phyloP scores from a whole-genome alignment of 2,113 vertebrate species.

The Echinops telfairi region DNA sequence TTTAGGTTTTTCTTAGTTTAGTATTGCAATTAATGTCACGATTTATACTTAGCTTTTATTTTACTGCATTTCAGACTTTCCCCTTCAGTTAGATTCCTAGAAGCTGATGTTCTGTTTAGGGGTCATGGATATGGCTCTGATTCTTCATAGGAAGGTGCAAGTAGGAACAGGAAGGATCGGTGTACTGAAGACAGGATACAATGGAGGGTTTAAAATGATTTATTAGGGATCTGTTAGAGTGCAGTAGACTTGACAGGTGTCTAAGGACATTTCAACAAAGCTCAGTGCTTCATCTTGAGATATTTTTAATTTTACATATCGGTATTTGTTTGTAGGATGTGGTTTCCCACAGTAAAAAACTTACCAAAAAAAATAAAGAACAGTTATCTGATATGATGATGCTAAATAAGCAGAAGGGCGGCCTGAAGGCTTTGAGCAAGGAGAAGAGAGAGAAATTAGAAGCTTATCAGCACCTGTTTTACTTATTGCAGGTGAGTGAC shows the following conservation, averaged over 20 bases:
- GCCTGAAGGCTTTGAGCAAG: slow-evolving; percentile 98
- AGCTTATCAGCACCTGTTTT: slow-evolving; percentile 97
- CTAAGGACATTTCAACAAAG: neutral
- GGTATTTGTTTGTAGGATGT: slow-evolving; percentile 91
- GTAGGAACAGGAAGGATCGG: neutral
- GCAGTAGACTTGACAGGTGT: neutral
- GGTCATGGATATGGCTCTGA: neutral
- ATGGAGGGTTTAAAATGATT: neutral
- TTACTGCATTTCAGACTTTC: neutral
- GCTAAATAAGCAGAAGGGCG: slow-evolving; percentile 97
- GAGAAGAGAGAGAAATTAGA: slow-evolving; percentile 97
- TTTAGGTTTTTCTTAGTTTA: neutral
- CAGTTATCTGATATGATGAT: slow-evolving; percentile 98
- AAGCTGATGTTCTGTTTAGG: neutral
- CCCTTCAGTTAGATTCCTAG: neutral
- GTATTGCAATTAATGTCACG: neutral
- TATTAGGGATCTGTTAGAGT: neutral
- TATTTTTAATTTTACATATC: neutral
- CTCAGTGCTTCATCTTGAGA: neutral
- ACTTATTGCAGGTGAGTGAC: slow-evolving; percentile 93
- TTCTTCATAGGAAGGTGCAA: neutral
- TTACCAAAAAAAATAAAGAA: slow-evolving; percentile 98
- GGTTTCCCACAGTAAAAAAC: slow-evolving; percentile 98
- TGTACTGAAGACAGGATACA: neutral
- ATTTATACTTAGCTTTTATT: neutral